A percentile compares a stretch with the other conserved stretches of the same genome.
phyloP scores from a whole-genome alignment of 2,888 invertebrate species.

The Ormyrus thymus region DNA sequence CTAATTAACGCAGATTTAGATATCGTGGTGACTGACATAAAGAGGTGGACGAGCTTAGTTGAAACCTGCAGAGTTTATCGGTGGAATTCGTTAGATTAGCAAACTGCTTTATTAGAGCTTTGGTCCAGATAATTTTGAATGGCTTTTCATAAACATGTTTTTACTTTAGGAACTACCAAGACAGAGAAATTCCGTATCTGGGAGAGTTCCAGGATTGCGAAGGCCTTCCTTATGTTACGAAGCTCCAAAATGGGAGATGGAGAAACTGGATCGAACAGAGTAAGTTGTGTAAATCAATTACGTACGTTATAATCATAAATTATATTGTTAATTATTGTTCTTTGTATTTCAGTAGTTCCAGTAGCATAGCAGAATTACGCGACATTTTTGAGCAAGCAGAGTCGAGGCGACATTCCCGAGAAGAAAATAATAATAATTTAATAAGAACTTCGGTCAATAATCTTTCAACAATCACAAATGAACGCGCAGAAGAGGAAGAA shows the following conservation, averaged over 20 bases:
- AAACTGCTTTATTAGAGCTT: conserved; percentile 8
- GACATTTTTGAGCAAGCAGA: conserved; percentile 70
- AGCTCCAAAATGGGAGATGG: conserved; percentile 66
- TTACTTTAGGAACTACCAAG: conserved; percentile 63
- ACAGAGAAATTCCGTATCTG: conserved; percentile 70
- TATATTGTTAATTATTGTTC: conserved; percentile 14
- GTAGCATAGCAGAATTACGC: conserved; percentile 66
- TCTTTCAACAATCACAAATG: conserved; percentile 50
- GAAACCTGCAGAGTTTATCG: too few species aligned
- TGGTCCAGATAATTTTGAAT: neutral
- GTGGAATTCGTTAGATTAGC: neutral
- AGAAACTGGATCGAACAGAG: conserved; percentile 69
- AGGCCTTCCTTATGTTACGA: conserved; percentile 70
- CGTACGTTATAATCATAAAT: neutral
- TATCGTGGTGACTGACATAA: too few species aligned
- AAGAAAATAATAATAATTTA: conserved; percentile 69
- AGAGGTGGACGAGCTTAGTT: too few species aligned
- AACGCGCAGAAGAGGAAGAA: conserved; percentile 59
- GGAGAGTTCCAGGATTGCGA: conserved; percentile 67
- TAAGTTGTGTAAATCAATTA: conserved; percentile 56
- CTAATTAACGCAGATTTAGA: too few species aligned
- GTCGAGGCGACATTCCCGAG: conserved; percentile 66
- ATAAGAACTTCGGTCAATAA: conserved; percentile 52
- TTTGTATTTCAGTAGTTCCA: conserved; percentile 62
- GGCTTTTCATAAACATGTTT: conserved; percentile 11